Conservation (phyloP, 2,888 invertebrate genomes). For the Spisula subtruncata region DNA sequence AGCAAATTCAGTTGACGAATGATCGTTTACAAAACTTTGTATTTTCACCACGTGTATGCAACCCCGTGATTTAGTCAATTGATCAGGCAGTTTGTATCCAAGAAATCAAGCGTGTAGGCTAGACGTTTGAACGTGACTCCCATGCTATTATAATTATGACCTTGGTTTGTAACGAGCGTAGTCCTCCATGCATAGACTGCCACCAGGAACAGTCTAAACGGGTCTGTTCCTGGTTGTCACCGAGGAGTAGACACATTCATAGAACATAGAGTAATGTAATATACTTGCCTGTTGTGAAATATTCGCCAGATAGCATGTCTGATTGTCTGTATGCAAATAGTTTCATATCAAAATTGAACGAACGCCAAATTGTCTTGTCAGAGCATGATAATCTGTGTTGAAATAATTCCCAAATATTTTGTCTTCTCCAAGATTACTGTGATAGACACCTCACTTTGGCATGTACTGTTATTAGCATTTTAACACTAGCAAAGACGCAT, state of each 20-base stretch:
- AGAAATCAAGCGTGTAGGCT: not conserved
- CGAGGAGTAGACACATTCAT: not conserved
- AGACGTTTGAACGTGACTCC: not conserved
- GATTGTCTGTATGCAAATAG: not conserved
- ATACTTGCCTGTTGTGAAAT: not conserved
- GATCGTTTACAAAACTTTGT: not conserved
- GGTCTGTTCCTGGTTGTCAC: too few relatives aligned
- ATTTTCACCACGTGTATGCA: not conserved
- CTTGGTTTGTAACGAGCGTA: not conserved
- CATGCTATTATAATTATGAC: not conserved
- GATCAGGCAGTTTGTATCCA: not conserved
- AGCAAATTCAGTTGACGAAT: not conserved
- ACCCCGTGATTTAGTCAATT: not conserved
- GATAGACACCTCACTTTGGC: not conserved
- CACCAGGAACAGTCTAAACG: too few relatives aligned
- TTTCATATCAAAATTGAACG: not conserved
- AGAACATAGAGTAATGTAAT: not conserved
- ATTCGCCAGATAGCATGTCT: not conserved
- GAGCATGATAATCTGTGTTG: not conserved
- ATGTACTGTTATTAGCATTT: not conserved
- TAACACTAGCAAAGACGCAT: too few relatives aligned
- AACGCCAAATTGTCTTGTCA: not conserved
- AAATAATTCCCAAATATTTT: not conserved
- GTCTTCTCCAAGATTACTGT: not conserved
- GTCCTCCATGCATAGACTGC: not conserved